Base-by-base conservation (phyloP, 2,888 invertebrate genomes). In the Bombyx huttoni region DNA sequence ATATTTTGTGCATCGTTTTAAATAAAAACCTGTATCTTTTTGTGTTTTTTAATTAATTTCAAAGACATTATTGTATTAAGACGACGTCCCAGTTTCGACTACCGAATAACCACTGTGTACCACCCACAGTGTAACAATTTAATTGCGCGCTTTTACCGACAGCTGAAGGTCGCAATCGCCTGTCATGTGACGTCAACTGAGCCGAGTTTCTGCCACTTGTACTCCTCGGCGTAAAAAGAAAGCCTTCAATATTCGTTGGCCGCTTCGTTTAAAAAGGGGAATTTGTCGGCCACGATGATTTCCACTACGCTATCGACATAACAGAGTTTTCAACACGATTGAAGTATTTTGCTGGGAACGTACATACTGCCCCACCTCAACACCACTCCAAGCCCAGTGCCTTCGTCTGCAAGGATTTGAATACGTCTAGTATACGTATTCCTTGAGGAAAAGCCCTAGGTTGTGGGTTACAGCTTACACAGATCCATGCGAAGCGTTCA, bases 131-230 rank as follows among this genome's bases (percentile, higher is more conserved):
- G 48, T 13, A 54, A 54, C 12, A 49, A 50, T 34, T 13, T 55
- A 9, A 49, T 53, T 2, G 53, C 51, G 47, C 46, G 61, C 0
- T 57, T 70, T 52, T 80, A 84, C 56, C 59, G 81, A 1, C 64
- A 69, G 7, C 54, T 82, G 14, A 83, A 84, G 57, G 59, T 71
- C 0, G 67, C 79, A 0, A 60, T 62, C 3, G 57, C 53, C 9
- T 60, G 59, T 14, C 56, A 59, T 40, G 40, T 12, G 50, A 55
- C 24, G 46, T 46, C 34, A 55, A 51, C 46, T 60, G 60, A 60
- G 45, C 51, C 0, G 59, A 60, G n/a, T 48, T 55, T 0, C 49
- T 64, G 3, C 61, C 64, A 8, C 13, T 59, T 0, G 62, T 64
- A 0, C 52, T 64, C 0, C 48, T 64, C 3, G 61, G 61, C 1